Evolutionary conservation across 2,113 vertebrate genomes (phyloP).

Genomic region (Trematomus loennbergii): DNA sequence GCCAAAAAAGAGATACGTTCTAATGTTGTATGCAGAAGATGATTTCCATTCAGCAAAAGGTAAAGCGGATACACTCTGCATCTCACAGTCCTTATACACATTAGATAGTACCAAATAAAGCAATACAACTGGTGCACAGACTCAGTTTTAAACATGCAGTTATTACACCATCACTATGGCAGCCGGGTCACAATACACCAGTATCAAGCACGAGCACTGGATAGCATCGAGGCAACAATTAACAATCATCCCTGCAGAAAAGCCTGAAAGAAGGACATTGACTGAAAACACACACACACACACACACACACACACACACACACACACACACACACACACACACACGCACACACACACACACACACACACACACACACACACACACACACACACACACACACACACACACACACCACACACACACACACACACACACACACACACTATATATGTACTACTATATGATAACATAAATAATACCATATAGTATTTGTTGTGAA

Average conservation of each 20-base stretch:
- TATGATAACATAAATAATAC: too few relatives aligned
- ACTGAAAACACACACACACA: neutral
- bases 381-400: too few relatives aligned
- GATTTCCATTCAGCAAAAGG: neutral
- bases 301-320: neutral
- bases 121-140: neutral
- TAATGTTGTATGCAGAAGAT: neutral
- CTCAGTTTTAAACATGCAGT: neutral
- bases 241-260: neutral
- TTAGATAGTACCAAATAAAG: neutral
- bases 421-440: conserved; percentile 6
- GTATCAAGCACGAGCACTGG: neutral
- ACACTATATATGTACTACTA: too few relatives aligned
- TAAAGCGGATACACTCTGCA: neutral
- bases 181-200: neutral
- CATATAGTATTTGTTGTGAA: too few relatives aligned
- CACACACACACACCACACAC: neutral
- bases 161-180: neutral
- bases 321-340: neutral
- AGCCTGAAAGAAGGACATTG: too few relatives aligned
- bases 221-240: neutral
- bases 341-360: neutral
- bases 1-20: neutral
- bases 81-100: neutral
- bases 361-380: conserved; percentile 7